A percentile compares a stretch with the other conserved stretches of the same genome.
phyloP scores from a whole-genome alignment of 37 sponge, comb jelly and placozoan genomes.

The Diacarnus erythraeanus region DNA sequence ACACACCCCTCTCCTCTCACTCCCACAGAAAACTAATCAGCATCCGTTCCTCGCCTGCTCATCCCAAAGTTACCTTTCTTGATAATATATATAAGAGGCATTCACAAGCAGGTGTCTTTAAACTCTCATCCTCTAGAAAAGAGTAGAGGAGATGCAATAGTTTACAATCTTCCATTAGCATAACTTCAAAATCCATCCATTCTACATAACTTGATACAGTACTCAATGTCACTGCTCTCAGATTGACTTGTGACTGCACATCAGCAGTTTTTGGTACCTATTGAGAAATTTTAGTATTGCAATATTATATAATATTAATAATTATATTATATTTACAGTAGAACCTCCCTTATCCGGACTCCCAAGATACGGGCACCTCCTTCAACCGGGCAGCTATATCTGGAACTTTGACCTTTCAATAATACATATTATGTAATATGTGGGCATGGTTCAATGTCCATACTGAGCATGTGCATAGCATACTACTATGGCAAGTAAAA shows the following conservation, averaged over 20 bases:
- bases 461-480: too few species aligned
- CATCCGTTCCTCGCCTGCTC: background rate
- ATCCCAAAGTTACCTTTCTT: slow-evolving; percentile 32
- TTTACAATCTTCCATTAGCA: slow-evolving; percentile 31
- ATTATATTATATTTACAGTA: too few species aligned
- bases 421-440: too few species aligned
- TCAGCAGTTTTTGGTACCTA: background rate
- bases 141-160: slow-evolving; percentile 22
- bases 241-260: background rate
- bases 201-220: slow-evolving; percentile 33
- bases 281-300: too few species aligned
- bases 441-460: too few species aligned
- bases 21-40: background rate
- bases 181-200: slow-evolving; percentile 29
- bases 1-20: too few species aligned
- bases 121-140: slow-evolving; percentile 11
- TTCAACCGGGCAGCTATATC: too few species aligned
- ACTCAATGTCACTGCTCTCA: slow-evolving; percentile 29
- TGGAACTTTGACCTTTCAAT: too few species aligned
- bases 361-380: too few species aligned
- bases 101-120: slow-evolving; percentile 27
- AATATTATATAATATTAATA: too few species aligned
- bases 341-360: too few species aligned
- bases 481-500: too few species aligned
- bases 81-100: slow-evolving; percentile 31